Base-by-base conservation (phyloP, 2,888 invertebrate genomes). In the Diploptera punctata region DNA sequence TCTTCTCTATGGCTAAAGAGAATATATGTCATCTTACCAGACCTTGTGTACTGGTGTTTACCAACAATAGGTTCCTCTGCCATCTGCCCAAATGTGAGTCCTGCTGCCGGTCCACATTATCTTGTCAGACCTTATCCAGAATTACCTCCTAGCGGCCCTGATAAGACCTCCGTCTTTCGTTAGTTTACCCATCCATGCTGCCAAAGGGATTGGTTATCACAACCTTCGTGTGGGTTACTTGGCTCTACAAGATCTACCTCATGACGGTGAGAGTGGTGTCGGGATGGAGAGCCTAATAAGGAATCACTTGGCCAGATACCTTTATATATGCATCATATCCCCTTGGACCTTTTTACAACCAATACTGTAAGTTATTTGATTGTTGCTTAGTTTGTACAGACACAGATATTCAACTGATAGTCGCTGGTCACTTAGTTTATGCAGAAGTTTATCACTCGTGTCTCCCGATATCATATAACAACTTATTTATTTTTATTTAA, bases 61-160 rank as follows among this genome's bases (percentile, higher is more conserved):
- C 7, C 47, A n/a, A 47, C n/a, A n/a, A 10, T 10, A n/a, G 47
- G 18, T 47, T 7, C 47, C 4, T 10, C 47, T 47, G 47, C 47
- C 47, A 47, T n/a, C 18, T 33, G 10, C 33, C 33, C 33, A 33
- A 10, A 47, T 47, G 7, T n/a, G 47, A n/a, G n/a, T 10, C n/a
- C 47, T 47, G 47, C 47, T 47, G n/a, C 47, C 47, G n/a, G n/a
- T 47, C 47, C 47, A 47, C 47, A 47, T n/a, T n/a, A 47, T 47
- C 47, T 47, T 47, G n/a, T 13, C 18, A 47, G 47, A n/a, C 47
- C n/a, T 47, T 13, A 7, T 47, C 47, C n/a, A 7, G n/a, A 13
- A n/a, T 47, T 47, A 47, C 7, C 47, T n/a, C 7, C 47, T 10
- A 47, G 47, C 18, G n/a, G 47, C 47, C 18, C n/a, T 47, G 47